Base-by-base conservation (phyloP, 2,113 vertebrate genomes). In the Callopanchax toddi region DNA sequence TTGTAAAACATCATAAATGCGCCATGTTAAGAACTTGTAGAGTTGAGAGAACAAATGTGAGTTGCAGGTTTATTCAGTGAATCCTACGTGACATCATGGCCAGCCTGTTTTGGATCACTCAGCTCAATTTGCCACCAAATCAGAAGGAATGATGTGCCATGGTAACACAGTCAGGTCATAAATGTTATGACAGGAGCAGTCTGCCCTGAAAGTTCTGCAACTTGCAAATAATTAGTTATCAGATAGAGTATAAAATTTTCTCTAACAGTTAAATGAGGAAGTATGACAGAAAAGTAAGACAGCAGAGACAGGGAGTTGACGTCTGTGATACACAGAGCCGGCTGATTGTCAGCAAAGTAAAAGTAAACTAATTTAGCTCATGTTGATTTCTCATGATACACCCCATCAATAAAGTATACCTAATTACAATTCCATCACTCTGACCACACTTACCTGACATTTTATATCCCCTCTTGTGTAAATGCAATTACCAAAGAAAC, bases 171-270 rank as follows among this genome's bases (percentile, higher is more conserved):
- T 49, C 45, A 40, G 15, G 20, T 42, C 49, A 32, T 65, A 39
- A 60, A 73, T 54, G 60, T 65, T 69, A 61, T 3, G 40, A 7
- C 46, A 43, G 34, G 58, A 65, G 40, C 49, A 44, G 46, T 71
- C 57, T 60, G 55, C 52, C 68, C 15, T 18, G 34, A 45, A 48
- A 44, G 16, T 22, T 48, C 43, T 15, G 23, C 17, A 51, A 16
- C 67, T 60, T 63, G 42, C 39, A 55, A 40, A 59, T 58, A 34
- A 50, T 40, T 43, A 7, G 13, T 22, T 21, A 39, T 74, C 16
- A 34, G n/a, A 21, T 50, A 23, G 43, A 17, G 22, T 21, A 13
- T 48, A 21, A 4, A 22, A 10, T 10, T 21, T 8, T 44, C 7
- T 32, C 15, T 32, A 15, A 40, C 1, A 29, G 5, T 59, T 37